phyloP scores from a whole-genome alignment of 2,888 invertebrate species.

The Bellardia pandia region DNA sequence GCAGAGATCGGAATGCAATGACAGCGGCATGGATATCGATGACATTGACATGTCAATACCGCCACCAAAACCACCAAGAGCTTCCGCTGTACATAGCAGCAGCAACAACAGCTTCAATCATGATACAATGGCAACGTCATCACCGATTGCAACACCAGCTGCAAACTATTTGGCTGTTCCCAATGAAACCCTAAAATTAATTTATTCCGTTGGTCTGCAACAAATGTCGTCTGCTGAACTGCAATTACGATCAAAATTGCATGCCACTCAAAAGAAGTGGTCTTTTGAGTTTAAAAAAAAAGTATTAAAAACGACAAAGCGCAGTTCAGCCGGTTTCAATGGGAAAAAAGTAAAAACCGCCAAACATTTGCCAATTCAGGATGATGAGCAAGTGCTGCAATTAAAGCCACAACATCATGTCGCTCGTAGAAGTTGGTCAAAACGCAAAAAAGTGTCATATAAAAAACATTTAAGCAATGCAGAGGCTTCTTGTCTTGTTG shows the following conservation, averaged over 20 bases:
- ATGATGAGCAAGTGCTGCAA: neutral
- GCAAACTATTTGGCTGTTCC: constrained; percentile 41
- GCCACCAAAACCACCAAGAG: constrained; percentile 66
- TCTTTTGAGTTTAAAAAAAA: constrained; percentile 77
- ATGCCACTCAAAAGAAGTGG: constrained; percentile 73
- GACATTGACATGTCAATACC: constrained; percentile 64
- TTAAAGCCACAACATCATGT: constrained; percentile 28
- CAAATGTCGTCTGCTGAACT: constrained; percentile 20
- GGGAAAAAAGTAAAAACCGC: neutral
- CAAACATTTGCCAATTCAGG: neutral
- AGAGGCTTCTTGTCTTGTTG: too few relatives aligned
- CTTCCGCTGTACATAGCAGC: constrained; percentile 67
- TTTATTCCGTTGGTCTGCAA: constrained; percentile 45
- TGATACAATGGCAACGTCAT: neutral
- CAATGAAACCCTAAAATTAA: constrained; percentile 63
- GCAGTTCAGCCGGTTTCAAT: constrained; percentile 74
- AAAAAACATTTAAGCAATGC: constrained; percentile 4
- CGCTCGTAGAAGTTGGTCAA: constrained; percentile 74
- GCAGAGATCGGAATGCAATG: constrained; percentile 16
- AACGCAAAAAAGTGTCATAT: neutral
- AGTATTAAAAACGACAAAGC: constrained; percentile 78
- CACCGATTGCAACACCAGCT: neutral
- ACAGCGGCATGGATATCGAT: constrained; percentile 59
- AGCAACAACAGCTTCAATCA: constrained; percentile 79
- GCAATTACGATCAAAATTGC: constrained; percentile 52